Evolutionary conservation across 2,888 invertebrate genomes (phyloP), one percentile per base, ranked within the genome.

Genomic region (Brachypalpus laphriformis): DNA sequence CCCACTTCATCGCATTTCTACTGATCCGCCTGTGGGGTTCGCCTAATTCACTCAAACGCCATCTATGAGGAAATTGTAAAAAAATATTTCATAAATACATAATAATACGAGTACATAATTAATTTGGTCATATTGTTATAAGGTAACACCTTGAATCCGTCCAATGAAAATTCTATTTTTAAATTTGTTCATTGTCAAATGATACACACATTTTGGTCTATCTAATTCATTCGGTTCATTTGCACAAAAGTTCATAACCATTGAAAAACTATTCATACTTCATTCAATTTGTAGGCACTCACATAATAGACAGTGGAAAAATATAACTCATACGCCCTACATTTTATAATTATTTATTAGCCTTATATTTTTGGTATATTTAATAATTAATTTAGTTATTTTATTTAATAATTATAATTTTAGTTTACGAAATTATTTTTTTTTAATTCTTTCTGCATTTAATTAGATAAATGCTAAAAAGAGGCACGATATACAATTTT

Each of bases 401-500:
- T 51, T 25, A 51, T 40, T 37, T 40, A 66, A 66, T 66, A 66
- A 66, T 66, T 66, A 51, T 66, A 31, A 25, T 49, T 61, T 54
- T 56, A 54, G 40, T 54, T 77, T 8, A 18, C 54, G 22, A 71
- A 42, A 54, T 66, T 56, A 7, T 8, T 68, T 85, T n/a, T 18
- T 8, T 28, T n/a, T 11, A 16, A 54, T 74, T 86, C 70, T 47
- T 54, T 63, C 14, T 74, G 85, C 77, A 75, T 66, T 66, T 66
- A 9, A 14, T 51, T 22, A 37, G 8, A 37, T 11, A 20, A 66
- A 66, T 66, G 37, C 51, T 25, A 7, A 51, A 51, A 16, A 49
- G 66, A 66, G 25, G 8, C 6, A 20, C 0, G 6, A 5, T 3
- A 20, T 22, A n/a, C 49, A 2, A 3, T 37, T 40, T 37, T 14